Percentiles rank a stretch among this genome's conserved stretches.
These are phyloP conservation scores for Bos taurus DNA, from an alignment of 2,113 vertebrate genomes.

Conservation along the genomic window ARS-UCD2.0 NC_037346.1:4030501-4031000, in stretches of 20 bases:
- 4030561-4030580: not conserved
- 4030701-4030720: not conserved
- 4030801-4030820: not conserved
- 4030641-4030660: not conserved
- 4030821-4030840: not conserved
- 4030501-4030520: conserved; percentile 31
- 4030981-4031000: not conserved
- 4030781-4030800: not conserved
- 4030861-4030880: not conserved
- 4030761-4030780: not conserved
- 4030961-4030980: not conserved
- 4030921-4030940: not conserved
- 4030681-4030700: not conserved
- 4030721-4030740: not conserved
- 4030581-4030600: not conserved
- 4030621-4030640: not conserved
- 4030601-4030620: not conserved
- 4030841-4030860: not conserved
- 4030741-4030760: not conserved
- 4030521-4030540: not conserved
- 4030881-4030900: not conserved
- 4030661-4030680: not conserved
- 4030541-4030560: not conserved
- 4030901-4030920: not conserved
- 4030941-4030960: not conserved